These are phyloP conservation scores for Agonopterix heracliana DNA, from an alignment of 2,888 invertebrate genomes.

Conservation along the genomic window DNA sequence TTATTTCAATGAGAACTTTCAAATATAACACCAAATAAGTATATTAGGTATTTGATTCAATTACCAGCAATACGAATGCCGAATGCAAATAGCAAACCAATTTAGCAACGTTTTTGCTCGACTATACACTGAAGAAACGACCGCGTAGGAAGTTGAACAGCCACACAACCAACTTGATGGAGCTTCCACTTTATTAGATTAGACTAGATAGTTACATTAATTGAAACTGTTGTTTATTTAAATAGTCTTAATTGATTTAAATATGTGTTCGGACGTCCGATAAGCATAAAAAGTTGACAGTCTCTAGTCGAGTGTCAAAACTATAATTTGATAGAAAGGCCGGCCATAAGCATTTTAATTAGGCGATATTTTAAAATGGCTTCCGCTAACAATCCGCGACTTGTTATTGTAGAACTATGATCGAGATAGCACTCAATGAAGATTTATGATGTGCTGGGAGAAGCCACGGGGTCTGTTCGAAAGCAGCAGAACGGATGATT, in stretches of 20 bases:
- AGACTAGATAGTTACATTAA: conserved; percentile 49
- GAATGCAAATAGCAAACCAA: conserved; percentile 23
- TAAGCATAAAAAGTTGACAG: conserved; percentile 42
- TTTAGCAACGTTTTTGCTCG: too few relatives aligned
- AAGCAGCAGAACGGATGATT: conserved; percentile 35
- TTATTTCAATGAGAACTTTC: too few relatives aligned
- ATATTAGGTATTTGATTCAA: too few relatives aligned
- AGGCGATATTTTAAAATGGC: conserved; percentile 41
- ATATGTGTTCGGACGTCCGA: conserved; percentile 27
- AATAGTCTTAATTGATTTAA: conserved; percentile 54
- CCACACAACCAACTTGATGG: conserved; percentile 27
- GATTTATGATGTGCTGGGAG: conserved; percentile 34
- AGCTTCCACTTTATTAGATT: conserved; percentile 46
- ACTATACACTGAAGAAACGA: background rate
- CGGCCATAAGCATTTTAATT: conserved; percentile 39
- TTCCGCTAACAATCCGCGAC: conserved; percentile 37
- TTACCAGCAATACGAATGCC: too few relatives aligned
- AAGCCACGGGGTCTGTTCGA: conserved; percentile 21
- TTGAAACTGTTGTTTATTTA: conserved; percentile 50
- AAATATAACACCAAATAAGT: too few relatives aligned
- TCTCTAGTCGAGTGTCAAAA: conserved; percentile 41
- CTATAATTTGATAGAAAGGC: conserved; percentile 40
- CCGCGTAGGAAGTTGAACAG: conserved; percentile 42
- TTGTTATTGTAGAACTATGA: conserved; percentile 31
- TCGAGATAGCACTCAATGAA: conserved; percentile 29